Percentiles rank a stretch among this genome's conserved stretches.
phyloP scores from a whole-genome alignment of 2,113 vertebrate species.

The Gallinago jamesoni region DNA sequence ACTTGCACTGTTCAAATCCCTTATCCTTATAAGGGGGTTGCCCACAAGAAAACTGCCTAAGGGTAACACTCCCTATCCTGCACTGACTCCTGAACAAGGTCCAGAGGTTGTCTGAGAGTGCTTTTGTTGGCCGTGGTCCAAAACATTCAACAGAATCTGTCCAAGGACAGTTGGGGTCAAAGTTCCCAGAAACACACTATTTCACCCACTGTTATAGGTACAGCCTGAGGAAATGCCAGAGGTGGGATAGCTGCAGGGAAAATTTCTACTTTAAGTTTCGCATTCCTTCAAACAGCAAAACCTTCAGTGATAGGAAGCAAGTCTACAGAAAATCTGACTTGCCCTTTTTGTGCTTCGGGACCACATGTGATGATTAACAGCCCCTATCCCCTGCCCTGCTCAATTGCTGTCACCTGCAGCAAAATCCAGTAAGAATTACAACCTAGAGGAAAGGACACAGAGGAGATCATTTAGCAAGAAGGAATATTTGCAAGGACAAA shows the following conservation, averaged over 20 bases:
- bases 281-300: background rate
- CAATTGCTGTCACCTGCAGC: background rate
- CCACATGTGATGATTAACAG: background rate
- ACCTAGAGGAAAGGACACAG: background rate
- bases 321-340: background rate
- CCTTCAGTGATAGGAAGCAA: background rate
- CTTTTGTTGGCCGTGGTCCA: fast-evolving
- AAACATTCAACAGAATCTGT: background rate
- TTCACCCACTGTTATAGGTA: background rate
- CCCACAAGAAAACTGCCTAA: background rate
- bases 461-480: background rate
- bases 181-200: background rate
- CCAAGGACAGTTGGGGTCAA: background rate
- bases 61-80: background rate
- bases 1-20: background rate
- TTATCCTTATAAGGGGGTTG: background rate
- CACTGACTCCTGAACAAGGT: background rate
- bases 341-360: background rate
- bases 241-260: background rate
- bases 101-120: background rate
- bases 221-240: background rate
- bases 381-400: background rate
- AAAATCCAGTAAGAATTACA: background rate
- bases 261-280: background rate
- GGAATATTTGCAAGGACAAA: background rate